Percentiles rank a stretch among this genome's conserved stretches.
Evolutionary conservation across 1,140 invertebrate genomes (phyloP).

Genomic region (Cydia pomonella): DNA sequence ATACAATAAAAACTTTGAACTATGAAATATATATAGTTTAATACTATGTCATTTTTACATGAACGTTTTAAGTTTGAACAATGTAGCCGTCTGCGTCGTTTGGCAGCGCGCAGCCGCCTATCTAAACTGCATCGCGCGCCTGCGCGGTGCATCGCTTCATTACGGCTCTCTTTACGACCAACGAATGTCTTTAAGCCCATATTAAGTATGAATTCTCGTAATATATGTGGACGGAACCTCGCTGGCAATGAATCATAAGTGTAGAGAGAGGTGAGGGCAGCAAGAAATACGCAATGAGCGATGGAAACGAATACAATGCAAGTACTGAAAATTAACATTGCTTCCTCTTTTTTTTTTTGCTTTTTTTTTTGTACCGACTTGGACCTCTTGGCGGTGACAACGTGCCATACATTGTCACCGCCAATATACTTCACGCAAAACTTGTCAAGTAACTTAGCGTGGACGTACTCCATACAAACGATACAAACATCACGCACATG

Average conservation of each 20-base stretch:
- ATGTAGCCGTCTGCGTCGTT: background rate
- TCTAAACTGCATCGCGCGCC: slow-evolving; percentile 64
- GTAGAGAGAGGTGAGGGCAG: background rate
- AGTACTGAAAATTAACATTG: no score
- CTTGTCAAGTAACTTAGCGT: no score
- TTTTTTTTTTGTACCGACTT: no score
- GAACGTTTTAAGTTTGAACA: background rate
- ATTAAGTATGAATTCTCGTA: slow-evolving; percentile 47
- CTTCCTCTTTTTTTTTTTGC: no score
- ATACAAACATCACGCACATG: no score
- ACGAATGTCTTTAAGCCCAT: slow-evolving; percentile 56
- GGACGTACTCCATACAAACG: no score
- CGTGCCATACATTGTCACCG: no score
- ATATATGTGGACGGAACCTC: slow-evolving; percentile 18
- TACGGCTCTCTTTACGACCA: slow-evolving; percentile 40
- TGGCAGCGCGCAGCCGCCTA: slow-evolving; percentile 41
- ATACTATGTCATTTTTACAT: background rate
- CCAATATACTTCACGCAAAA: no score
- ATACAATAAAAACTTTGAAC: no score
- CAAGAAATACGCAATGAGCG: background rate
- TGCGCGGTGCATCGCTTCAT: slow-evolving; percentile 35
- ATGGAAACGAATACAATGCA: background rate
- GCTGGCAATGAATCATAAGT: background rate
- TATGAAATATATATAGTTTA: no score
- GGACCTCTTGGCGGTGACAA: no score